phyloP scores from a whole-genome alignment of 2,113 vertebrate genomes.

The Panthera leo region DNA sequence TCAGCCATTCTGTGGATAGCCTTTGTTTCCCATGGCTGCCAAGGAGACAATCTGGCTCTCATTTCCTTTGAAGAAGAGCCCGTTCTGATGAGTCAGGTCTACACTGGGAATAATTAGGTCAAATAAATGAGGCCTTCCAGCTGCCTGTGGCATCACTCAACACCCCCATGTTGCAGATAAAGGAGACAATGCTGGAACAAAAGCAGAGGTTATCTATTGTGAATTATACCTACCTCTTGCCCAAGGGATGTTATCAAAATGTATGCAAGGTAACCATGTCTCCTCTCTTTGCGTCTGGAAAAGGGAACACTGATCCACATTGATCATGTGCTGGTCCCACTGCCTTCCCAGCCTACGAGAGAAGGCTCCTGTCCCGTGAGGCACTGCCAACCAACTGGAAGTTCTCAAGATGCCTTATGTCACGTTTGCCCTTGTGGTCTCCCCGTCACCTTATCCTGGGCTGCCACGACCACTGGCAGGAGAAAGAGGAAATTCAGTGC shows the following conservation, averaged over 20 bases:
- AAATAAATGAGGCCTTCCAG: conserved; percentile 74
- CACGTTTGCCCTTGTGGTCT: background rate
- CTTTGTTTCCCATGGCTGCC: conserved; percentile 82
- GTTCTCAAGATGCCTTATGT: background rate
- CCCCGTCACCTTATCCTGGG: background rate
- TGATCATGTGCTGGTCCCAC: background rate
- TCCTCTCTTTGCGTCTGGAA: conserved; percentile 40
- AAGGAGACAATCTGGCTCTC: conserved; percentile 83
- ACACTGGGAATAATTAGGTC: conserved; percentile 81
- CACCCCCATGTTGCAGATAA: conserved; percentile 48
- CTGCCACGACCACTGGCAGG: background rate
- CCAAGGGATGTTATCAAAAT: background rate
- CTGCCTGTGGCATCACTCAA: conserved; percentile 65
- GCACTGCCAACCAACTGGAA: background rate
- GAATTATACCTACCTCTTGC: background rate
- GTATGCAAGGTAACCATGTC: background rate
- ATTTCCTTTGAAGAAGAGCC: conserved; percentile 84
- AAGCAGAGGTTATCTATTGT: background rate
- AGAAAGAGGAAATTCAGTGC: background rate
- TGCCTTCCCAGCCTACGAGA: background rate
- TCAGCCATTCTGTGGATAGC: conserved; percentile 67
- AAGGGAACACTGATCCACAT: background rate
- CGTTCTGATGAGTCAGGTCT: conserved; percentile 79
- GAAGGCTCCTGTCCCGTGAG: background rate
- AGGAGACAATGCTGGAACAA: conserved; percentile 25